phyloP scores from a whole-genome alignment of 37 sponge, comb jelly and placozoan species.

The Agelas oroides region DNA sequence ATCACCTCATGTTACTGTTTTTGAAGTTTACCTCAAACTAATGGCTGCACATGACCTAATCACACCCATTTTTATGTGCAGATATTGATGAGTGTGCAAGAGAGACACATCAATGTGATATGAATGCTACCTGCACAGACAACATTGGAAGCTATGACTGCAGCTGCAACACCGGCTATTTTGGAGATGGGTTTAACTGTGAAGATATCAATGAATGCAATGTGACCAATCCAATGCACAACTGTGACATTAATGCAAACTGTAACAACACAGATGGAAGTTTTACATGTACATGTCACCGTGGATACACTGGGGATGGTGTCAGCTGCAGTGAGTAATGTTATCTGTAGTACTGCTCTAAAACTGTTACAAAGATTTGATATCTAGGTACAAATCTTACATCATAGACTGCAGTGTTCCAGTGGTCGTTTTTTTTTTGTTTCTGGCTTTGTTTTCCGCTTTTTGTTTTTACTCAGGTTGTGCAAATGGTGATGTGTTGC shows the following conservation, averaged over 20 bases:
- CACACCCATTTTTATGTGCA: not conserved
- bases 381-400: no score
- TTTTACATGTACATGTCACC: constrained; percentile 34
- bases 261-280: constrained; percentile 30
- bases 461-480: no score
- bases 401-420: no score
- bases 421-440: not conserved
- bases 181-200: constrained; percentile 21
- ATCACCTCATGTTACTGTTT: no score
- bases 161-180: constrained; percentile 51
- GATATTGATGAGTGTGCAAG: constrained; percentile 35
- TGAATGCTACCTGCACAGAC: constrained; percentile 37
- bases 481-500: constrained; percentile 34
- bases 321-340: not conserved
- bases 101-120: constrained; percentile 20
- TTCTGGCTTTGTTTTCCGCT: no score
- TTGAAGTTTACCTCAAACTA: no score
- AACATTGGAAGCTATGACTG: constrained; percentile 60
- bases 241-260: constrained; percentile 9
- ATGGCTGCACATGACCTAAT: no score
- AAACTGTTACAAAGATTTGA: no score
- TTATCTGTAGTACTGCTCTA: no score
- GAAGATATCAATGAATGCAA: constrained; percentile 46
- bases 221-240: not conserved
- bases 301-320: constrained; percentile 40